A percentile compares a stretch with the other conserved stretches of the same genome.
Evolutionary conservation across 2,888 invertebrate species (phyloP).

Genomic region (Criorhina ranunculi): DNA sequence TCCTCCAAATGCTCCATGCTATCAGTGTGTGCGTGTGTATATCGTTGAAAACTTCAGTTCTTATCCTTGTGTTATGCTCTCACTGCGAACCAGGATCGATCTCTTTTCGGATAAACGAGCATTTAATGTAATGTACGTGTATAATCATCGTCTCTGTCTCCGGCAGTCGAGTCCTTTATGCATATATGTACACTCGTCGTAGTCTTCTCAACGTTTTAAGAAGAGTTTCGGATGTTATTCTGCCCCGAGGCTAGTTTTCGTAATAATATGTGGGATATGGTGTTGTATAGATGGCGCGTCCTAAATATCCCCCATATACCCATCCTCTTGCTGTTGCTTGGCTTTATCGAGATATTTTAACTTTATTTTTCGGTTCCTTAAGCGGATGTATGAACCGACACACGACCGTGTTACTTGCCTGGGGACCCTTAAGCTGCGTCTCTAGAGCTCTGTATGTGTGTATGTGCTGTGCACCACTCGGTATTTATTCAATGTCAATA

Average conservation of each 20-base stretch:
- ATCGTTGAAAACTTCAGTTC: conserved; percentile 34
- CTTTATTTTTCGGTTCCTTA: conserved; percentile 65
- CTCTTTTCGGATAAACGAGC: conserved; percentile 74
- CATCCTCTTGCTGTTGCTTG: background rate
- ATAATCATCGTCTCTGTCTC: conserved; percentile 64
- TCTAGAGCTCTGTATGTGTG: conserved; percentile 14
- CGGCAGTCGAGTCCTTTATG: conserved; percentile 12
- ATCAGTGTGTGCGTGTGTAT: background rate
- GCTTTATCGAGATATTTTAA: conserved; percentile 41
- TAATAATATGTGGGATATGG: conserved; percentile 68
- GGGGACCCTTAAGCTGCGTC: conserved; percentile 37
- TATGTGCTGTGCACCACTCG: conserved; percentile 24
- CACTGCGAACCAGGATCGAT: conserved; percentile 61
- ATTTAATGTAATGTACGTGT: conserved; percentile 76
- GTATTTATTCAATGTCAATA: conserved; percentile 75
- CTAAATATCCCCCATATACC: conserved; percentile 44
- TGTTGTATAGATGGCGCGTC: conserved; percentile 44
- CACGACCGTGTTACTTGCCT: conserved; percentile 58
- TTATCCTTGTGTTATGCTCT: conserved; percentile 16
- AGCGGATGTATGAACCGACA: conserved; percentile 48
- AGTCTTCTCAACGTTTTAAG: conserved; percentile 29
- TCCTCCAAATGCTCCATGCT: too few species aligned
- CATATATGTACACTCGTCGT: conserved; percentile 56
- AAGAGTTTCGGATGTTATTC: conserved; percentile 71
- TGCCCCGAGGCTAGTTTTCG: conserved; percentile 65